A percentile compares a stretch with the other conserved stretches of the same genome.
Conservation (phyloP, 2,113 vertebrate species). For the Mus pahari region DNA sequence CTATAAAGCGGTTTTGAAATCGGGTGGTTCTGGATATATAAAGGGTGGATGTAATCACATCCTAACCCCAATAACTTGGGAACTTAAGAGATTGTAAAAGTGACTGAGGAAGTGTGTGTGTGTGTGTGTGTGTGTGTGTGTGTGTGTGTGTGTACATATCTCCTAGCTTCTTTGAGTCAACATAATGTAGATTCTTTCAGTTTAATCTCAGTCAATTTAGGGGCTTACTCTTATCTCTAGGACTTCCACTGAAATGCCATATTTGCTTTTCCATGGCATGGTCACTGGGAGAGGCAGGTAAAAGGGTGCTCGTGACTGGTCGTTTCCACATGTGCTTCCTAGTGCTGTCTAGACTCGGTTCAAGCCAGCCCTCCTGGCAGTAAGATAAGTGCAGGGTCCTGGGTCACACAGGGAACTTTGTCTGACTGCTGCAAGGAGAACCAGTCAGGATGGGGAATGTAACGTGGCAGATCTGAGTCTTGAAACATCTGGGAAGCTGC, state of each 20-base stretch:
- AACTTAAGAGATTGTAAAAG: slow-evolving; percentile 31
- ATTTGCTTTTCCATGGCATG: neutral
- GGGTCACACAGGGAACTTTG: neutral
- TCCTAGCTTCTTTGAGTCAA: neutral
- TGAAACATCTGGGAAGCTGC: neutral
- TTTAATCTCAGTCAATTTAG: neutral
- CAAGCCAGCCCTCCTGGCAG: neutral
- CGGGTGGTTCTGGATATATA: neutral
- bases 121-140: neutral
- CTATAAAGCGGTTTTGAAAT: neutral
- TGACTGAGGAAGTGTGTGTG: neutral
- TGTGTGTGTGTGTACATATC: neutral
- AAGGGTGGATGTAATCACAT: slow-evolving; percentile 60
- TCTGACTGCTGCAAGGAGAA: neutral
- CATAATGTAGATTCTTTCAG: neutral
- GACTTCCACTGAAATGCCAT: neutral
- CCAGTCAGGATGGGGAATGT: neutral
- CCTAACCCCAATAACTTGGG: slow-evolving; percentile 33
- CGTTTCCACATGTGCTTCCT: neutral
- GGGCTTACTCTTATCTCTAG: neutral
- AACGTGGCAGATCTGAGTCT: neutral
- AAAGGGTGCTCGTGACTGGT: neutral
- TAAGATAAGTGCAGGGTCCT: slow-evolving; percentile 6
- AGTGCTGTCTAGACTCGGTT: neutral
- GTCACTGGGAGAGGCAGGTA: neutral